A percentile compares a stretch with the other conserved stretches of the same genome.
These are phyloP conservation scores for Amphiduros pacificus DNA, from an alignment of 2,888 invertebrate genomes.

Conservation along the genomic window DNA sequence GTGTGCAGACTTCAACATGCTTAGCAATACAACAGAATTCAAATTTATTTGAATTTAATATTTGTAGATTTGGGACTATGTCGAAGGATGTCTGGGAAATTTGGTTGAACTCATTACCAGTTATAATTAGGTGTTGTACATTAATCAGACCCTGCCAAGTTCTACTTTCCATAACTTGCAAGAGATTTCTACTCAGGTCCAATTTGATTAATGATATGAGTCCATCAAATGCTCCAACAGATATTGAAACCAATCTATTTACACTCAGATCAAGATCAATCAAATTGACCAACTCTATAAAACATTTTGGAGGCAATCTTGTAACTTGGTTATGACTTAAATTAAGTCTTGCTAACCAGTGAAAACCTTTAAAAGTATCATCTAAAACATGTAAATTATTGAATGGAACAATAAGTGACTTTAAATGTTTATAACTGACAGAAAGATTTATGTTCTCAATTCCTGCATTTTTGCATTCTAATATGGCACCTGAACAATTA, in stretches of 20 bases:
- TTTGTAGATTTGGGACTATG: slow-evolving; percentile 9
- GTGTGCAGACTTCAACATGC: slow-evolving; percentile 36
- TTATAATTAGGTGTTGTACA: slow-evolving; percentile 18
- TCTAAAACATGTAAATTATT: neutral
- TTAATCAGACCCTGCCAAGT: slow-evolving; percentile 1
- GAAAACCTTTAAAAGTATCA: neutral
- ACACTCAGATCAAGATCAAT: slow-evolving; percentile 17
- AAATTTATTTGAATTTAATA: slow-evolving; percentile 40
- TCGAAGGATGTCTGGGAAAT: slow-evolving; percentile 22
- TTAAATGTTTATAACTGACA: too few relatives aligned
- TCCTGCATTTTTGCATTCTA: too few relatives aligned
- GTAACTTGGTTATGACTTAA: slow-evolving; percentile 4
- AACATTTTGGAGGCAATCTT: neutral
- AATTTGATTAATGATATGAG: slow-evolving; percentile 24
- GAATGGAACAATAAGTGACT: neutral
- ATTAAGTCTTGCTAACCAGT: slow-evolving; percentile 18
- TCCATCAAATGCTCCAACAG: slow-evolving; percentile 13
- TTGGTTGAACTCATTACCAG: slow-evolving; percentile 19
- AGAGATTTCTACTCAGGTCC: slow-evolving; percentile 28
- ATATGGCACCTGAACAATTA: too few relatives aligned
- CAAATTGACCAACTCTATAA: slow-evolving; percentile 10
- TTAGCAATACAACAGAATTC: slow-evolving; percentile 52
- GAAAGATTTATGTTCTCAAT: too few relatives aligned
- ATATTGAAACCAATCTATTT: slow-evolving; percentile 17
- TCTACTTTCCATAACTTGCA: slow-evolving; percentile 9